Percentiles rank a stretch among this genome's conserved stretches.
phyloP scores from a whole-genome alignment of 2,888 invertebrate genomes.

The Psylliodes chrysocephalus region DNA sequence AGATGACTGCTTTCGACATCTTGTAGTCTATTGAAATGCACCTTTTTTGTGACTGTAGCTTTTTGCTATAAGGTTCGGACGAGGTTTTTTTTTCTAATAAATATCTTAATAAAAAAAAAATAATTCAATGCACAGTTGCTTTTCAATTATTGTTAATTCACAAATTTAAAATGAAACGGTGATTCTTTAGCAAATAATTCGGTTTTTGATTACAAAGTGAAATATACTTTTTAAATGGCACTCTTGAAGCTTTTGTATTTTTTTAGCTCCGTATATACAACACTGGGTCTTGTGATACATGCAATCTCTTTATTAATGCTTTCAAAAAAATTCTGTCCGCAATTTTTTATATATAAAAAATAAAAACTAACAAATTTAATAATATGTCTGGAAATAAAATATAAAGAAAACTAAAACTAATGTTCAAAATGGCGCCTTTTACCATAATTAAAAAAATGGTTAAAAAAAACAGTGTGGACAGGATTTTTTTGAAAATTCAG shows the following conservation, averaged over 20 bases:
- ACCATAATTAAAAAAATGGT: no score
- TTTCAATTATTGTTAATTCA: neutral
- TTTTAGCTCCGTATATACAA: neutral
- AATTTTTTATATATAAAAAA: no score
- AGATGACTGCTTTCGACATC: no score
- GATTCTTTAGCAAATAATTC: neutral
- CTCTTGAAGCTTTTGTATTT: neutral
- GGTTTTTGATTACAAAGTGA: neutral
- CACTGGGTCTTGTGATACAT: constrained; percentile 29
- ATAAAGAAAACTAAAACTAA: no score
- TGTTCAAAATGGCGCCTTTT: no score
- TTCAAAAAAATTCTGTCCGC: constrained; percentile 7
- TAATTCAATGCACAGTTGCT: neutral
- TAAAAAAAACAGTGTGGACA: constrained; percentile 1
- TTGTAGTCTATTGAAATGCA: no score
- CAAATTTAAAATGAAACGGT: neutral
- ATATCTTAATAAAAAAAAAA: neutral
- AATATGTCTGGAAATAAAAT: no score
- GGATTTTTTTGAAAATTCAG: constrained; percentile 3
- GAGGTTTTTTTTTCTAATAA: neutral
- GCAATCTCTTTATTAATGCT: constrained; percentile 14
- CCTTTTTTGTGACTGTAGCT: no score
- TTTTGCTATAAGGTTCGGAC: no score
- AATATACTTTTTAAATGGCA: constrained; percentile 3
- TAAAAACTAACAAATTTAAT: no score